phyloP scores from a whole-genome alignment of 2,797 vertebrate genomes.

The Emys orbicularis region DNA sequence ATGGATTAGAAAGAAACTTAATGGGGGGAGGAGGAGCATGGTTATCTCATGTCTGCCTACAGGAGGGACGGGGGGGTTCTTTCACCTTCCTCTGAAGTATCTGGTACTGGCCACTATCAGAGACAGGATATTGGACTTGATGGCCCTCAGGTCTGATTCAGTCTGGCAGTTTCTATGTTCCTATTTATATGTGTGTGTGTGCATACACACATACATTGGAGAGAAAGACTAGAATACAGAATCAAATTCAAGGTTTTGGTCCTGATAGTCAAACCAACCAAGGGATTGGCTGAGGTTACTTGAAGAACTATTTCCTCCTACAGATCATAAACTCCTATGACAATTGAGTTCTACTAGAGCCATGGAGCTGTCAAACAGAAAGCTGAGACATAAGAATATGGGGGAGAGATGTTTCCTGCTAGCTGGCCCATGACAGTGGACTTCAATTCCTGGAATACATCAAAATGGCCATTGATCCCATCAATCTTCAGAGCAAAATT shows the following conservation, averaged over 20 bases:
- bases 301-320: not conserved
- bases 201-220: not conserved
- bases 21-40: not conserved
- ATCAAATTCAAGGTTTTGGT: not conserved
- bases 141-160: not conserved
- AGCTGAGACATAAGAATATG: not conserved
- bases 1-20: not conserved
- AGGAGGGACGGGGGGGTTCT: rapidly evolving
- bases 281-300: not conserved
- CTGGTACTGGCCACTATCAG: not conserved
- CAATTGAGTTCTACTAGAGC: not conserved
- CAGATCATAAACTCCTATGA: not conserved
- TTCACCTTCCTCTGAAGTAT: not conserved
- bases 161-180: not conserved
- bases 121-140: not conserved
- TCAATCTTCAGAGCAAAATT: not conserved
- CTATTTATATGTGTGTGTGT: not conserved
- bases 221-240: not conserved
- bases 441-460: not conserved
- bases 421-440: not conserved
- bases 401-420: not conserved
- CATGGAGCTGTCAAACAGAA: not conserved
- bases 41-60: not conserved
- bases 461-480: not conserved
- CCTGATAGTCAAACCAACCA: not conserved